Base-by-base conservation (phyloP, 2,888 invertebrate species). In the Bellardia bayeri region DNA sequence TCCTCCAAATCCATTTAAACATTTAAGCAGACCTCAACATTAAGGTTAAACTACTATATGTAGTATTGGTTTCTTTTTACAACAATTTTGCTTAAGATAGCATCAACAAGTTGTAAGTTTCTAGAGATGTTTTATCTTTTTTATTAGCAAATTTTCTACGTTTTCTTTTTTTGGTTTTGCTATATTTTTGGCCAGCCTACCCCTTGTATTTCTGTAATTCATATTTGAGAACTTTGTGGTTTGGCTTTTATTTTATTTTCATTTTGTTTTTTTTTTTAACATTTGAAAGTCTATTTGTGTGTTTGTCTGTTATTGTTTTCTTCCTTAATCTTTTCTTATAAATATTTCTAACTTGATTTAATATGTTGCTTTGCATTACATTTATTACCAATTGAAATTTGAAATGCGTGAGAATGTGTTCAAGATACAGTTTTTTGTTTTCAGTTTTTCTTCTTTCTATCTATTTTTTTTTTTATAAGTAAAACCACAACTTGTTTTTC, bases 301-400 rank as follows among this genome's bases (percentile, higher is more conserved):
- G 64, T 63, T 74, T 63, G 42, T 72, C 37, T 51, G 66, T 63
- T 74, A 56, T 37, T 61, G 51, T 63, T 71, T 76, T 58, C 56
- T 76, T 54, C 2, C 16, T 89, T 91, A 91, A 89, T 90, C 90
- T 89, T 90, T 89, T 90, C 89, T 88, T 89, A 90, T 88, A 61
- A 63, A 68, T 66, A 45, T 68, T 75, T 68, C 81, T 75, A 86
- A 90, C 90, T 91, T 92, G 92, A 92, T 92, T 92, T 92, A 92
- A 92, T 92, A 92, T 92, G 92, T 91, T 92, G 92, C 92, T 91
- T 92, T 92, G 92, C 92, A 92, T 92, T 92, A 92, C 92, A 92
- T 92, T 92, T 92, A 92, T 92, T 92, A 91, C 92, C 92, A 92
- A 92, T 92, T 92, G 92, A 92, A 92, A 92, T 92, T 91, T 92